Evolutionary conservation across 2,113 vertebrate genomes (phyloP).

Genomic region (Podarcis raffonei): DNA sequence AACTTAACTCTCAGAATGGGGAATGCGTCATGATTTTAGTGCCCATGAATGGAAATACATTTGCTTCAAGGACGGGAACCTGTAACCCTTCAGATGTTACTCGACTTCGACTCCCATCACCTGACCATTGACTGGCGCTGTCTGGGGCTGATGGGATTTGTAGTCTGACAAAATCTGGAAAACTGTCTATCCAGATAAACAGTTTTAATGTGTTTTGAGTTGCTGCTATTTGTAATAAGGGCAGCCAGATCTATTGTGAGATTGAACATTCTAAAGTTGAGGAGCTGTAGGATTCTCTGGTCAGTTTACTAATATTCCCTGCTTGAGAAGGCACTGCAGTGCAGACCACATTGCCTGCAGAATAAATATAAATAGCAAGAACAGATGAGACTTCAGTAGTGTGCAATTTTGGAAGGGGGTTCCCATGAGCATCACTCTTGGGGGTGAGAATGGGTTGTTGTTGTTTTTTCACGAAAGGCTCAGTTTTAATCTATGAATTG

Average conservation of each 20-base stretch:
- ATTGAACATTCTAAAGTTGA: neutral
- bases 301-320: neutral
- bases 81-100: too few species aligned
- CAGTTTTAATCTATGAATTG: neutral
- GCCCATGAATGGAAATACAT: neutral
- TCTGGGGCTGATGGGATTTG: too few species aligned
- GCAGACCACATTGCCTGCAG: too few species aligned
- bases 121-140: too few species aligned
- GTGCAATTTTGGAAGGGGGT: neutral
- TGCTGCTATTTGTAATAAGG: neutral
- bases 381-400: neutral
- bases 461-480: neutral
- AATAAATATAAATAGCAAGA: neutral
- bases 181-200: neutral
- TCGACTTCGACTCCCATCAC: too few species aligned
- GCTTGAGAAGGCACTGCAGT: neutral
- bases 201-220: neutral
- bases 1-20: neutral
- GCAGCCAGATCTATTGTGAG: neutral
- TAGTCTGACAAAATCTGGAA: too few species aligned
- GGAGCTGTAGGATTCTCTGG: neutral
- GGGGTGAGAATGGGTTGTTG: neutral
- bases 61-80: neutral
- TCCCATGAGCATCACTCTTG: neutral
- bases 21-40: neutral